A percentile compares a stretch with the other conserved stretches of the same genome.
Conservation (phyloP, 2,113 vertebrate genomes). For the Rhinichthys klamathensis region DNA sequence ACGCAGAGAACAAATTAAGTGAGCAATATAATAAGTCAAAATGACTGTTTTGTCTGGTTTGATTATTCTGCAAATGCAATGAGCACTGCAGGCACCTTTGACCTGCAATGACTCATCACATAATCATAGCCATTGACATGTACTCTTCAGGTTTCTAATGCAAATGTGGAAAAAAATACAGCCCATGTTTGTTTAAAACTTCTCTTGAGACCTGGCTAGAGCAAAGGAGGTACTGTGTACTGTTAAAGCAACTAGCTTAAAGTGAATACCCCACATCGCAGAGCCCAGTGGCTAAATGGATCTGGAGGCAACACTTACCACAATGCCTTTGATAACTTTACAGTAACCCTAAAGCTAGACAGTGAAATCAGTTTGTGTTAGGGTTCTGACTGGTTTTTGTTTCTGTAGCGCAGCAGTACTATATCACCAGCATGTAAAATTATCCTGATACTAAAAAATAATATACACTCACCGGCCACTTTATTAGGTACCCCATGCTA, state of each 20-base stretch:
- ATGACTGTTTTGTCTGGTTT: conserved; percentile 39
- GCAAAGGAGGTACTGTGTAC: neutral
- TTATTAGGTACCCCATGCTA: no score
- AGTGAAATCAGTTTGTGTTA: conserved; percentile 8
- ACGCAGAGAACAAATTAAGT: neutral
- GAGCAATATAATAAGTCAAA: conserved; percentile 1
- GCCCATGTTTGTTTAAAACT: conserved; percentile 25
- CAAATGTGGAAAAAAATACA: conserved; percentile 27
- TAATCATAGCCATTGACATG: conserved; percentile 43
- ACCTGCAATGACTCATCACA: conserved; percentile 38
- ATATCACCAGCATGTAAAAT: neutral
- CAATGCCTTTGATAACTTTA: neutral
- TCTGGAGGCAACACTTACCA: conserved; percentile 2
- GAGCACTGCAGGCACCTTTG: conserved; percentile 40
- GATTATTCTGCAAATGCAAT: conserved; percentile 42
- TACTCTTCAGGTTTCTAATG: conserved; percentile 39
- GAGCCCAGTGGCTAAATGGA: neutral
- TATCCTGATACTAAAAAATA: no score
- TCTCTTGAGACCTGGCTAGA: conserved; percentile 31
- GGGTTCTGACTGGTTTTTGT: neutral
- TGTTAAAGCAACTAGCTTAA: conserved; percentile 15
- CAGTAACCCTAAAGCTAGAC: conserved; percentile 4
- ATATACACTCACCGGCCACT: no score
- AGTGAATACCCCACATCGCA: neutral
- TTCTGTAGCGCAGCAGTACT: neutral